phyloP scores from a whole-genome alignment of 2,888 invertebrate species.

The Nysson spinosus region DNA sequence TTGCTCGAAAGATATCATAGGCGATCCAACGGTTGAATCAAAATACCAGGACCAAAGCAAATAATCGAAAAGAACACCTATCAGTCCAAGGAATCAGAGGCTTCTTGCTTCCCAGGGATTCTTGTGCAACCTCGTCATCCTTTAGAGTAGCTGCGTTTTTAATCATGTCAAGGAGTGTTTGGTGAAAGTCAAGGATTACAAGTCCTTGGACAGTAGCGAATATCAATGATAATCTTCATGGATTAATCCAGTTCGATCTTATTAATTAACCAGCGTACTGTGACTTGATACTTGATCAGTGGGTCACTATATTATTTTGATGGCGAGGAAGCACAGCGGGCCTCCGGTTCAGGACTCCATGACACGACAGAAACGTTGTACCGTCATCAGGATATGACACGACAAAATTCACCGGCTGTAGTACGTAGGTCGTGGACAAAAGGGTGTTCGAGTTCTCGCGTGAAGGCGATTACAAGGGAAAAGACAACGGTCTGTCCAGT shows the following conservation, averaged over 20 bases:
- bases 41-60: slow-evolving; percentile 49
- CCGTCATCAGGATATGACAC: slow-evolving; percentile 45
- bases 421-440: slow-evolving; percentile 37
- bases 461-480: slow-evolving; percentile 34
- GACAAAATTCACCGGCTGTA: slow-evolving; percentile 27
- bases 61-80: slow-evolving; percentile 55
- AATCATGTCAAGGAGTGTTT: too few relatives aligned
- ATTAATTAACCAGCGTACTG: not conserved
- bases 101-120: not conserved
- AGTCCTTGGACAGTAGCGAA: too few relatives aligned
- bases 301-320: slow-evolving; percentile 40
- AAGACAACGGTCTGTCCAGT: slow-evolving; percentile 25
- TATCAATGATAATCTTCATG: too few relatives aligned
- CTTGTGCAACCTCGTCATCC: too few relatives aligned
- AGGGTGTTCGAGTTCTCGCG: slow-evolving; percentile 43
- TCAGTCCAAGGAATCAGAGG: slow-evolving; percentile 41
- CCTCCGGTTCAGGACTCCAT: slow-evolving; percentile 18
- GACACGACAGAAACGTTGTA: slow-evolving; percentile 40
- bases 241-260: too few relatives aligned
- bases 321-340: too few relatives aligned
- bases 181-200: too few relatives aligned
- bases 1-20: slow-evolving; percentile 48
- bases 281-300: slow-evolving; percentile 27
- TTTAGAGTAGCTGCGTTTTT: too few relatives aligned
- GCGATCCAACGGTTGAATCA: slow-evolving; percentile 48